Conservation (phyloP, 2,888 invertebrate genomes). For the Masnerella sp. region DNA sequence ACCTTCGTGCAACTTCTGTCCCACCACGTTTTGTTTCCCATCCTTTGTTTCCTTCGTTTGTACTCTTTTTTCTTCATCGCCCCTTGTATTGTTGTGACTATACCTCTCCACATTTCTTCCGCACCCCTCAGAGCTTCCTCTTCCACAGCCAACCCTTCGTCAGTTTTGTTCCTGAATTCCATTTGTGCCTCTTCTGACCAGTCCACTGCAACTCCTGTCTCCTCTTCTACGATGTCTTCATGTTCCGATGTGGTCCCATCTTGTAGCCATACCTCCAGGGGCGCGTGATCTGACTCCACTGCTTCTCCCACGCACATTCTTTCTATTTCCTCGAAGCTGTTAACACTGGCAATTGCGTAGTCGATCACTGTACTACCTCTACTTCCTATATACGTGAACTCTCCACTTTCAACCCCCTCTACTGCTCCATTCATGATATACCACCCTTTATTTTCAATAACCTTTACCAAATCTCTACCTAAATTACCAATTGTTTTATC, state of each 20-base stretch:
- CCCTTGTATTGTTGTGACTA: background rate
- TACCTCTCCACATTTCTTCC: background rate
- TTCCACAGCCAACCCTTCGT: background rate
- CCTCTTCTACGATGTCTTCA: no score
- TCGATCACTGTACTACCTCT: conserved; percentile 56
- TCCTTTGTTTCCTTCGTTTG: background rate
- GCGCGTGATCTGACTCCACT: conserved; percentile 47
- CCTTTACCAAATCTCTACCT: conserved; percentile 33
- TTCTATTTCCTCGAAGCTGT: conserved; percentile 1
- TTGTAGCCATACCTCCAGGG: conserved; percentile 24
- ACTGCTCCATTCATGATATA: conserved; percentile 47
- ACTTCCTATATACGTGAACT: conserved; percentile 43
- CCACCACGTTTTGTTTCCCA: conserved; percentile 5
- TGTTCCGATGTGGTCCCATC: no score
- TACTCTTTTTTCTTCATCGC: background rate
- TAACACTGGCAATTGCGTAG: conserved; percentile 41
- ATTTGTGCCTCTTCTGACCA: conserved; percentile 9
- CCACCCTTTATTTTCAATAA: conserved; percentile 42
- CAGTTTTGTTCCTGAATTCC: background rate
- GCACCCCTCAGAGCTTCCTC: background rate
- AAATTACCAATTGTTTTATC: conserved; percentile 10
- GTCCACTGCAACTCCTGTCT: background rate
- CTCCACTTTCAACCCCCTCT: conserved; percentile 50
- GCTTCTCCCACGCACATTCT: conserved; percentile 21
- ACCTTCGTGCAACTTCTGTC: background rate